Conservation (phyloP, 37 sponge, comb jelly and placozoan genomes). For the Halichondria panicea region DNA sequence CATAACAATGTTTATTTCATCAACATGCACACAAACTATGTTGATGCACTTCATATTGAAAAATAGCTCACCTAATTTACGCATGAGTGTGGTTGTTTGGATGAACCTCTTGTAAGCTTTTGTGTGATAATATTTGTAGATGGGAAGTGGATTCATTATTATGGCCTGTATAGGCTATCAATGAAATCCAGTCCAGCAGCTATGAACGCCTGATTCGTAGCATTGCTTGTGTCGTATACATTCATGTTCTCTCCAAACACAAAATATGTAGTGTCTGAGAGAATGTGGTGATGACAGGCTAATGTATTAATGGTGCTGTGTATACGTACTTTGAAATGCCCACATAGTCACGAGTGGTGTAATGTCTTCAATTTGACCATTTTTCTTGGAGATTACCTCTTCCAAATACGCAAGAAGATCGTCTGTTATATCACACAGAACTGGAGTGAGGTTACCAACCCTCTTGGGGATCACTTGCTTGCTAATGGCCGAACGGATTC, state of each 20-base stretch:
- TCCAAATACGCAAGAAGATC: not conserved
- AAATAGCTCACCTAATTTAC: not conserved
- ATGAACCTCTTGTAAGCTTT: not conserved
- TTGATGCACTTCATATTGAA: too few species aligned
- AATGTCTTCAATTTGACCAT: too few species aligned
- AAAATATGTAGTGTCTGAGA: not conserved
- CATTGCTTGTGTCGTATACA: not conserved
- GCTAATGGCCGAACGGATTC: not conserved
- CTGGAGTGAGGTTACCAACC: slow-evolving; percentile 3
- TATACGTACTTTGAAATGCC: too few species aligned
- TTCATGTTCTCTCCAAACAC: not conserved
- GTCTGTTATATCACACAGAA: not conserved
- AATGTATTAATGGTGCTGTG: too few species aligned
- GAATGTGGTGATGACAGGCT: too few species aligned
- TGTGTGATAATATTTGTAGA: slow-evolving; percentile 6
- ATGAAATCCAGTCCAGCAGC: not conserved
- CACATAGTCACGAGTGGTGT: too few species aligned
- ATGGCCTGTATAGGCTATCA: not conserved
- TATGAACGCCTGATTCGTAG: not conserved
- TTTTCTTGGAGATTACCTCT: too few species aligned
- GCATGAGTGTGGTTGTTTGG: not conserved
- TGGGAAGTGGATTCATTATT: not conserved
- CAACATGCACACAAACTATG: too few species aligned
- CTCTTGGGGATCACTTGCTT: slow-evolving; percentile 1
- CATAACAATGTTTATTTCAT: too few species aligned